Evolutionary conservation across 2,888 invertebrate species (phyloP).

Genomic region (Cephus nigrinus): DNA sequence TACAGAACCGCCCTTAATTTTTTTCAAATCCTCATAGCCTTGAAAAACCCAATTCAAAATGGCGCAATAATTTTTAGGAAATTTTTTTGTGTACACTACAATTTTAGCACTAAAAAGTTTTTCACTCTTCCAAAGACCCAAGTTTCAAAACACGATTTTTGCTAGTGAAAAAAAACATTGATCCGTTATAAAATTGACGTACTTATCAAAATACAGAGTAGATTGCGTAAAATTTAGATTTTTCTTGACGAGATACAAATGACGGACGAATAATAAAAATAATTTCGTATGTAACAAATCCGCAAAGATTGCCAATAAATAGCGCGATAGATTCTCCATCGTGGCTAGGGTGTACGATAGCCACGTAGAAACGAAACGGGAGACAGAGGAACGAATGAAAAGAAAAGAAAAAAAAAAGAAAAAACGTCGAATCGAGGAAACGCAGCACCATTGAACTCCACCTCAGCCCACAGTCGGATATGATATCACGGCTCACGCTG

Average conservation of each 20-base stretch:
- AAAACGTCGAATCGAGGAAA: background rate
- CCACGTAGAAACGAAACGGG: conserved; percentile 14
- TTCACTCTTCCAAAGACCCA: background rate
- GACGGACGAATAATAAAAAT: background rate
- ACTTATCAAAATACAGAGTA: background rate
- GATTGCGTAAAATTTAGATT: background rate
- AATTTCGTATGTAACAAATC: background rate
- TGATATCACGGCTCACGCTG: conserved; percentile 43
- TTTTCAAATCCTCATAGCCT: background rate
- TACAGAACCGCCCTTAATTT: background rate
- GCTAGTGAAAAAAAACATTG: background rate
- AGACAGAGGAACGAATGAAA: conserved; percentile 11
- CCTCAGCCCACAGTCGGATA: conserved; percentile 36
- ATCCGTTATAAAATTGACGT: background rate
- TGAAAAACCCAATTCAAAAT: no score
- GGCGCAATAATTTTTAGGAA: no score
- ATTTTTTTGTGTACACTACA: background rate
- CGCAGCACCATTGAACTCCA: conserved; percentile 4
- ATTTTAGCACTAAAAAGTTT: background rate
- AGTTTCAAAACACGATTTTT: background rate
- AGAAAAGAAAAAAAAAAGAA: background rate
- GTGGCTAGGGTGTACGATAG: background rate
- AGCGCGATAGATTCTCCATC: background rate
- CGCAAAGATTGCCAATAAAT: background rate
- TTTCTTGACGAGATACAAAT: background rate